phyloP scores from a whole-genome alignment of 2,797 vertebrate species.

The Lindbergichthys nudifrons region DNA sequence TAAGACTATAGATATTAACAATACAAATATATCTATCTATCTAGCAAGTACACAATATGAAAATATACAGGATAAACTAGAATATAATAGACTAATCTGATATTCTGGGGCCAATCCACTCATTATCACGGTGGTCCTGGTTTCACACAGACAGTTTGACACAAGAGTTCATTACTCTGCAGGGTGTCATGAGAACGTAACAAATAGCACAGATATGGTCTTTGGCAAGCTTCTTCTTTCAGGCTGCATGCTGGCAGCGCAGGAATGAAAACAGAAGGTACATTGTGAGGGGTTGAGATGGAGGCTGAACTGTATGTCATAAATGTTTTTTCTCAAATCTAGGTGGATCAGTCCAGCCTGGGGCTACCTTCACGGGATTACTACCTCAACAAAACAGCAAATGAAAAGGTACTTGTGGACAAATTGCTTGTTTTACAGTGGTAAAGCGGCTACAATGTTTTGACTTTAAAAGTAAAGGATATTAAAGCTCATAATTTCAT shows the following conservation, averaged over 20 bases:
- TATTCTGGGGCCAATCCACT: conserved; percentile 2
- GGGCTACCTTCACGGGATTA: conserved; percentile 94
- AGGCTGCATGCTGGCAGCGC: conserved; percentile 5
- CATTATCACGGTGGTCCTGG: not conserved
- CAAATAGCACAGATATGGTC: conserved; percentile 32
- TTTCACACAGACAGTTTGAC: conserved; percentile 7
- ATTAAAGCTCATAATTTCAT: not conserved
- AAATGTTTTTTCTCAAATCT: conserved; percentile 47
- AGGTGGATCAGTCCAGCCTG: conserved; percentile 96
- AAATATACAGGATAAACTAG: no score
- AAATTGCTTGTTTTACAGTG: no score
- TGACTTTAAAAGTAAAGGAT: not conserved
- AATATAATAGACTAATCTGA: not conserved
- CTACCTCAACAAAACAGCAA: conserved; percentile 97
- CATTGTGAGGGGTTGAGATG: conserved; percentile 23
- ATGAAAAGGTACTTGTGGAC: conserved; percentile 88
- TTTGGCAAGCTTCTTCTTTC: conserved; percentile 4
- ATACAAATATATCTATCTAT: no score
- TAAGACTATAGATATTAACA: no score
- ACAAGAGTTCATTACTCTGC: conserved; percentile 9
- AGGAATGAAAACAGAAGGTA: conserved; percentile 43
- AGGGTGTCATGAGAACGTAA: conserved; percentile 7
- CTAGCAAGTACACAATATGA: no score
- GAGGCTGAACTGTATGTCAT: conserved; percentile 20
- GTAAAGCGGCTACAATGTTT: no score